phyloP scores from a whole-genome alignment of 2,888 invertebrate genomes.

The Tineola bisselliella region DNA sequence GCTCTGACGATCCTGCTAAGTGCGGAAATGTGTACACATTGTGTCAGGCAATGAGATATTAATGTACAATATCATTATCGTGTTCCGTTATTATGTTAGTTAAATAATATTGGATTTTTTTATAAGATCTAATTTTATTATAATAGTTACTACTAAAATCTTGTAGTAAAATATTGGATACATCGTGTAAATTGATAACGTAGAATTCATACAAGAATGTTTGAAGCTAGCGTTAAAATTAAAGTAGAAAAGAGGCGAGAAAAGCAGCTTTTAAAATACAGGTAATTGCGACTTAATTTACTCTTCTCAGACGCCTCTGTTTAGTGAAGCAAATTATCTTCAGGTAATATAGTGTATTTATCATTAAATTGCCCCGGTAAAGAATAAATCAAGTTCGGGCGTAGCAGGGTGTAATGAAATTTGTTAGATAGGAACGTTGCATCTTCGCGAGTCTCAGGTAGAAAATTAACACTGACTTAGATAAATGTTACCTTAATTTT shows the following conservation, averaged over 20 bases:
- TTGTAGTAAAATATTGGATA: background rate
- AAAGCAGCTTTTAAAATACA: slow-evolving; percentile 27
- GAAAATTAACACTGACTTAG: slow-evolving; percentile 8
- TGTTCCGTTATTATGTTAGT: background rate
- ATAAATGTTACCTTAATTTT: slow-evolving; percentile 8
- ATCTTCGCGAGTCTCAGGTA: slow-evolving; percentile 1
- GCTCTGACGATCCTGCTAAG: slow-evolving; percentile 36
- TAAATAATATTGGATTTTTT: background rate
- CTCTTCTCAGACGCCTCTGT: slow-evolving; percentile 30
- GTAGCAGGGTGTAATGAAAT: slow-evolving; percentile 9
- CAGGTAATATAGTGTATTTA: slow-evolving; percentile 29
- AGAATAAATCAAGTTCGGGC: slow-evolving; percentile 28
- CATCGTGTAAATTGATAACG: background rate
- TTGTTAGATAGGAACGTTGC: slow-evolving; percentile 6
- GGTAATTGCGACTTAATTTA: slow-evolving; percentile 37
- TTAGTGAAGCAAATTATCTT: slow-evolving; percentile 31
- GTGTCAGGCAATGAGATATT: slow-evolving; percentile 29
- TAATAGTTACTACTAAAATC: too few relatives aligned
- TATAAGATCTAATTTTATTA: background rate
- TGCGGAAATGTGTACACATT: slow-evolving; percentile 60
- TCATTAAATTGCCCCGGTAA: slow-evolving; percentile 25
- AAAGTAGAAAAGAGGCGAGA: background rate
- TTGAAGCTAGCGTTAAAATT: background rate
- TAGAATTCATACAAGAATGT: background rate
- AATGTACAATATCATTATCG: slow-evolving; percentile 20